Conservation (phyloP, 2,113 vertebrate species). For the Acrocephalus kingi region DNA sequence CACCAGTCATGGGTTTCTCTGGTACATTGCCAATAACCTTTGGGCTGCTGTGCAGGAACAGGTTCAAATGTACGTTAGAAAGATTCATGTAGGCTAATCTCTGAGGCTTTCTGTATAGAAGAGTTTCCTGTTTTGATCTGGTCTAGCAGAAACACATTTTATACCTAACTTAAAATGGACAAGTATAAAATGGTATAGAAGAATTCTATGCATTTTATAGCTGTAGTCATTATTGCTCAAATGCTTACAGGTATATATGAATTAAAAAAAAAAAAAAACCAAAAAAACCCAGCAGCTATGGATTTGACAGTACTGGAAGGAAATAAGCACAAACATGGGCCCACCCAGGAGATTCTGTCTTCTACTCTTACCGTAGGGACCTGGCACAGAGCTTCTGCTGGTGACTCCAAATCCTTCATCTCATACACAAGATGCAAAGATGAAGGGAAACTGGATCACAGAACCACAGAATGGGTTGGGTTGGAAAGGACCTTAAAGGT, state of each 20-base stretch:
- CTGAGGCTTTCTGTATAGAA: background rate
- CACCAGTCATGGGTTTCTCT: slow-evolving; percentile 1
- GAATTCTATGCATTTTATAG: background rate
- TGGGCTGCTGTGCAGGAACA: background rate
- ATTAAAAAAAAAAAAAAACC: background rate
- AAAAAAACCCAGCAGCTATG: too few relatives aligned
- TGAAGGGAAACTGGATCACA: background rate
- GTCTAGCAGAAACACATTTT: background rate
- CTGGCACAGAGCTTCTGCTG: background rate
- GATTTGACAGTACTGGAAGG: background rate
- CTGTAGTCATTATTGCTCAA: background rate
- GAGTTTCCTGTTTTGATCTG: background rate
- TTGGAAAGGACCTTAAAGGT: background rate
- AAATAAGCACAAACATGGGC: background rate
- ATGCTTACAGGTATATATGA: background rate
- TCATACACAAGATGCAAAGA: background rate
- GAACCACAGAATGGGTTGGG: background rate
- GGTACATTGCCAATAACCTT: slow-evolving; percentile 1
- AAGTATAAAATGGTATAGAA: background rate
- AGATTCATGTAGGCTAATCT: background rate
- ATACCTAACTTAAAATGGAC: background rate
- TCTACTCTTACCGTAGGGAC: background rate
- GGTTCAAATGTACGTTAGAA: background rate
- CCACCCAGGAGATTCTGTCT: background rate
- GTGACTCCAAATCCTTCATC: background rate